Percentiles rank a stretch among this genome's conserved stretches.
Conservation (phyloP, 2,888 invertebrate genomes). For the Barypeithes pellucidus region DNA sequence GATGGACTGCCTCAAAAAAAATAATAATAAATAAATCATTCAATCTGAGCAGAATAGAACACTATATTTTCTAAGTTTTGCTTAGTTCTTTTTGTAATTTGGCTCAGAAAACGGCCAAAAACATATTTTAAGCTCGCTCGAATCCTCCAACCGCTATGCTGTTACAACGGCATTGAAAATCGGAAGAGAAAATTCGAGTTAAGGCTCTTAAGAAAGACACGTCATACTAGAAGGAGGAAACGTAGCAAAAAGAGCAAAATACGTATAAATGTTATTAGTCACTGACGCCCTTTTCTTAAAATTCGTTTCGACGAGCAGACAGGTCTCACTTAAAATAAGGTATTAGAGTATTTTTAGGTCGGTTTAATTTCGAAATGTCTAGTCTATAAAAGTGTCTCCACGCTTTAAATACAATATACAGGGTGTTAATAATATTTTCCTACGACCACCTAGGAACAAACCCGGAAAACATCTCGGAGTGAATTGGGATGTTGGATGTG, state of each 20-base stretch:
- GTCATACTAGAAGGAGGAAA: slow-evolving; percentile 14
- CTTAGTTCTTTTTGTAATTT: too few species aligned
- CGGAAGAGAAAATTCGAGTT: not conserved
- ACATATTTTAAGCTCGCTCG: too few species aligned
- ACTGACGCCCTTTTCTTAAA: slow-evolving; percentile 36
- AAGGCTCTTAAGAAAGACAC: slow-evolving; percentile 31
- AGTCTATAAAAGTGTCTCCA: not conserved
- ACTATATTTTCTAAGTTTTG: too few species aligned
- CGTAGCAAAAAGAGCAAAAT: slow-evolving; percentile 31
- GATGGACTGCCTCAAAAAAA: too few species aligned
- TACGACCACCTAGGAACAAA: too few species aligned
- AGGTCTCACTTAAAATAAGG: slow-evolving; percentile 3
- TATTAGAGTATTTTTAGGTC: not conserved
- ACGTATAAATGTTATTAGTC: slow-evolving; percentile 38
- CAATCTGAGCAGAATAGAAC: too few species aligned
- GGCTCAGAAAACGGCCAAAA: too few species aligned
- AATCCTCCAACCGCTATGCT: too few species aligned
- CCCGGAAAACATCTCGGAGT: too few species aligned
- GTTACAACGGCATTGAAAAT: too few species aligned
- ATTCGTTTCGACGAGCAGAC: slow-evolving; percentile 26
- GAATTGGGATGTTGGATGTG: too few species aligned
- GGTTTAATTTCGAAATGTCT: not conserved
- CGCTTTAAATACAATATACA: not conserved
- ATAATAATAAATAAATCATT: too few species aligned
- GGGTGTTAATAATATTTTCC: not conserved